These are phyloP conservation scores for Caenorhabditis japonica DNA, from an alignment of 2,888 invertebrate genomes.

Conservation along the genomic window DNA sequence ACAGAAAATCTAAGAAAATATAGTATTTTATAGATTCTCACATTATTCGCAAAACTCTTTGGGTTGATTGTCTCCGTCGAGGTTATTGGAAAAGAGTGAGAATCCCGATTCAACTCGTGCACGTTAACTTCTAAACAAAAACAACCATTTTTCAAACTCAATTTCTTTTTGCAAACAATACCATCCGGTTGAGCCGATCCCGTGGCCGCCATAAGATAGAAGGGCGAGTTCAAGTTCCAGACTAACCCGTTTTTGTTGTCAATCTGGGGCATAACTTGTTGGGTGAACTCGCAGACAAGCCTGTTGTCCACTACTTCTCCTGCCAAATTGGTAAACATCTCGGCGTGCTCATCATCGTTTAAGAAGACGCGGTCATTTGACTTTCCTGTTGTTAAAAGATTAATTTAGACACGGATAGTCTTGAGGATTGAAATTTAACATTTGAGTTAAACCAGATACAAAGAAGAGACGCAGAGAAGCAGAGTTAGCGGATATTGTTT, in stretches of 20 bases:
- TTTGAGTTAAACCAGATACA: no score
- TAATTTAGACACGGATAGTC: no score
- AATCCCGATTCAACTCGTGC: conserved; percentile 71
- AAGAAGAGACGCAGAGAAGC: no score
- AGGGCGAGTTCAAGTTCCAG: conserved; percentile 68
- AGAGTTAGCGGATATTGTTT: no score
- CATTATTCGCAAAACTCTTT: conserved; percentile 48
- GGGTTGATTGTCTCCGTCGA: conserved; percentile 70
- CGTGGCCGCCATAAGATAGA: conserved; percentile 73
- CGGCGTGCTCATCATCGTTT: conserved; percentile 56
- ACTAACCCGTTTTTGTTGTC: conserved; percentile 64
- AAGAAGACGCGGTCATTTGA: conserved; percentile 71
- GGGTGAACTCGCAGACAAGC: conserved; percentile 68
- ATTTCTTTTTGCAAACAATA: conserved; percentile 32
- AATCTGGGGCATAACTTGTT: conserved; percentile 72
- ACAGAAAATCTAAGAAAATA: not conserved
- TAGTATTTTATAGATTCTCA: conserved; percentile 7
- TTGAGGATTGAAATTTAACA: not conserved
- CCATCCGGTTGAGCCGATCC: conserved; percentile 75
- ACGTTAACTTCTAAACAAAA: conserved; percentile 72
- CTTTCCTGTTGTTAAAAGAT: no score
- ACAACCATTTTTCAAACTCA: not conserved
- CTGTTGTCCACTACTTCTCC: conserved; percentile 67
- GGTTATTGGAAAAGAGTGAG: conserved; percentile 72
- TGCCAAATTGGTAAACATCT: conserved; percentile 53